Conservation (phyloP, 2,113 vertebrate genomes). For the Periophthalmus modestus region DNA sequence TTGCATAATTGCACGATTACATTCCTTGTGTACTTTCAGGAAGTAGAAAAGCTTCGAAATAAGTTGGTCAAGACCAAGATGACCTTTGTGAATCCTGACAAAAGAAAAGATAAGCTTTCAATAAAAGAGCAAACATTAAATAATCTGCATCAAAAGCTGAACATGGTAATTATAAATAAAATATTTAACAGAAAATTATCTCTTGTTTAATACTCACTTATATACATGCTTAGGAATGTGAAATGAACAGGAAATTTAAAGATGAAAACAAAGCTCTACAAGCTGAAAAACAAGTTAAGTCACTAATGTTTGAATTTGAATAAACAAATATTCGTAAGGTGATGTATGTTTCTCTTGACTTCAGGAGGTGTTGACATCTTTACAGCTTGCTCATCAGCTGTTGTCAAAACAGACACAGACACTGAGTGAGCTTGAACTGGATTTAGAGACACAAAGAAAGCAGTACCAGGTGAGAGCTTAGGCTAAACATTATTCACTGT, state of each 20-base stretch:
- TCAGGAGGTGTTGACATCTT: conserved; percentile 84
- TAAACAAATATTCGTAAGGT: not conserved
- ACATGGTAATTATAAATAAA: conserved; percentile 74
- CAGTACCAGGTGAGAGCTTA: conserved; percentile 79
- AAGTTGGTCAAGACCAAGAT: conserved; percentile 86
- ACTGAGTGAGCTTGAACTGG: conserved; percentile 75
- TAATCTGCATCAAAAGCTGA: conserved; percentile 83
- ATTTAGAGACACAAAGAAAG: conserved; percentile 80
- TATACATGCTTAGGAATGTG: conserved; percentile 76
- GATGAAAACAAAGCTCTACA: conserved; percentile 78
- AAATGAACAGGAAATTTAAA: conserved; percentile 81
- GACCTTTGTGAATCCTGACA: conserved; percentile 73
- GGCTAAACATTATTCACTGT: not conserved
- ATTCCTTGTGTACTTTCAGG: conserved; percentile 69
- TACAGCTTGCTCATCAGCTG: conserved; percentile 82
- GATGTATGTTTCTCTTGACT: conserved; percentile 26
- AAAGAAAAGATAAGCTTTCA: conserved; percentile 66
- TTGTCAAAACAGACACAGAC: conserved; percentile 81
- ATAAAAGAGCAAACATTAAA: conserved; percentile 82
- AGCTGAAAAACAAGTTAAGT: conserved; percentile 85
- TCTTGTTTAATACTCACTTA: not conserved
- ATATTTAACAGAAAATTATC: not conserved
- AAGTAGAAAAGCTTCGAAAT: conserved; percentile 82
- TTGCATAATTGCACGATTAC: not conserved
- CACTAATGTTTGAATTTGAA: not conserved